phyloP scores from a whole-genome alignment of 2,797 vertebrate species.

The Sebastiscus tertius region DNA sequence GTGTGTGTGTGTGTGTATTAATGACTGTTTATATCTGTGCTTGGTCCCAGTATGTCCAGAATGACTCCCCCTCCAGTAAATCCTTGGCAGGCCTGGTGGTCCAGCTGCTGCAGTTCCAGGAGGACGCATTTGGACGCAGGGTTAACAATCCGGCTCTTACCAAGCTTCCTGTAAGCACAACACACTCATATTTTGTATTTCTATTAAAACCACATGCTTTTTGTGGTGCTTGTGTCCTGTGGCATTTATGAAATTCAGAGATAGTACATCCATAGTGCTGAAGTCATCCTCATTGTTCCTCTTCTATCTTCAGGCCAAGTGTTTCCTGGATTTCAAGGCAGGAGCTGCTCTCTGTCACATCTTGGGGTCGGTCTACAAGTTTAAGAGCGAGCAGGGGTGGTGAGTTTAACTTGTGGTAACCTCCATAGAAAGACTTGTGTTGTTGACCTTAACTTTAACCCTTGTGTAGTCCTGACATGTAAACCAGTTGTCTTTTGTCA shows the following conservation, averaged over 20 bases:
- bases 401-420: conserved; percentile 80
- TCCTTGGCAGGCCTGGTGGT: conserved; percentile 93
- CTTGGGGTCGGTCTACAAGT: conserved; percentile 97
- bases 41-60: conserved; percentile 90
- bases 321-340: conserved; percentile 98
- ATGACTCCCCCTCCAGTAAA: conserved; percentile 96
- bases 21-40: background rate
- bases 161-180: conserved; percentile 93
- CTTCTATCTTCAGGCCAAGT: conserved; percentile 87
- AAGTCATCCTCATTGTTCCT: background rate
- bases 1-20: background rate
- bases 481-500: background rate
- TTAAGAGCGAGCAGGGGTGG: conserved; percentile 98
- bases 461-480: background rate
- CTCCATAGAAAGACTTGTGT: background rate
- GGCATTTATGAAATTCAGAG: background rate
- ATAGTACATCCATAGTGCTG: background rate
- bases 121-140: conserved; percentile 96
- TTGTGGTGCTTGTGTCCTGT: background rate
- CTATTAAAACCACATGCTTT: background rate
- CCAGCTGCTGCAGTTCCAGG: conserved; percentile 98
- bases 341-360: conserved; percentile 96
- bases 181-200: background rate
- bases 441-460: background rate
- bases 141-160: conserved; percentile 98